Percentiles rank a stretch among this genome's conserved stretches.
Evolutionary conservation across 2,888 invertebrate species (phyloP).

Genomic region (Minunthozetes semirufus): DNA sequence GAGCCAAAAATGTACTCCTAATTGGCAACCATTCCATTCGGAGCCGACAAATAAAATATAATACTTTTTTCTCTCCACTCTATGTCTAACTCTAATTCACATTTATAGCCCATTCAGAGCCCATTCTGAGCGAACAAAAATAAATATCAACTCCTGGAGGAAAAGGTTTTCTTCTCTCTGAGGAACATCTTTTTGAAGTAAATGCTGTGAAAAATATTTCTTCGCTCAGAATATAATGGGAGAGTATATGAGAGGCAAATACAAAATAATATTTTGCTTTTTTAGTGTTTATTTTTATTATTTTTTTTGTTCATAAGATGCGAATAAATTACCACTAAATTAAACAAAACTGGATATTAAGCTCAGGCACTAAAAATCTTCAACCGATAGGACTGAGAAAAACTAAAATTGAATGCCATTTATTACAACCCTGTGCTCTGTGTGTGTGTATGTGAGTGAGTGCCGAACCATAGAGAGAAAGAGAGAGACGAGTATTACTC

Average conservation of each 20-base stretch:
- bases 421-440: too few species aligned
- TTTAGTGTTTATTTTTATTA: slow-evolving; percentile 23
- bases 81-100: not conserved
- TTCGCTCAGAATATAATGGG: not conserved
- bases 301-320: not conserved
- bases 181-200: not conserved
- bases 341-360: not conserved
- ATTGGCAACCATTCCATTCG: slow-evolving; percentile 15
- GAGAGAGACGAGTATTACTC: not conserved
- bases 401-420: not conserved
- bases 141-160: too few species aligned
- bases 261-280: slow-evolving; percentile 14
- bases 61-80: not conserved
- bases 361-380: not conserved
- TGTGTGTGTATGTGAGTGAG: not conserved
- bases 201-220: not conserved
- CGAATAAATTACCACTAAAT: not conserved
- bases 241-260: not conserved
- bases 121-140: too few species aligned
- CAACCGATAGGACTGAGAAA: too few species aligned
- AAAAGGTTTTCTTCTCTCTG: not conserved
- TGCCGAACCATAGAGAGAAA: not conserved
- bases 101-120: not conserved
- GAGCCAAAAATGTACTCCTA: slow-evolving; percentile 19
- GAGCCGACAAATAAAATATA: not conserved